Evolutionary conservation across 2,113 vertebrate species (phyloP).

Genomic region (Eublepharis macularius): DNA sequence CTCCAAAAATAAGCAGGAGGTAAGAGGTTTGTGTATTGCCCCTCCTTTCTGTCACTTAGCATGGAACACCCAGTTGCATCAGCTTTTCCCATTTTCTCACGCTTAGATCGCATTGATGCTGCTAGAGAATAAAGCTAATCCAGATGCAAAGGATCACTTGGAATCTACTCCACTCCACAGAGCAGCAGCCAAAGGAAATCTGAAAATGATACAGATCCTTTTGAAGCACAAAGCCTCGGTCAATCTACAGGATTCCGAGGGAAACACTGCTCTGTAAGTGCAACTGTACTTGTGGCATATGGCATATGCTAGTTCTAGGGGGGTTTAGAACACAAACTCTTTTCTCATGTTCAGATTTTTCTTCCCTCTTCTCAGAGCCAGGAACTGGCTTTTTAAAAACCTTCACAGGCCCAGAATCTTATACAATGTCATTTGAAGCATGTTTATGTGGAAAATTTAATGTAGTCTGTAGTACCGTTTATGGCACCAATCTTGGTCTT

Average conservation of each 20-base stretch:
- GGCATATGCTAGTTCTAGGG: slow-evolving; percentile 1
- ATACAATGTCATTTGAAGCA: not conserved
- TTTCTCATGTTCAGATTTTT: not conserved
- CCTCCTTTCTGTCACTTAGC: slow-evolving; percentile 1
- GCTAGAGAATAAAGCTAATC: slow-evolving; percentile 89
- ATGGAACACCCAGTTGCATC: not conserved
- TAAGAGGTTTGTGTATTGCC: slow-evolving; percentile 45
- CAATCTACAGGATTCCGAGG: slow-evolving; percentile 94
- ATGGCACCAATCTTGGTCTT: too few relatives aligned
- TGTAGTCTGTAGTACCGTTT: too few relatives aligned
- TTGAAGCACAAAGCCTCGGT: slow-evolving; percentile 90
- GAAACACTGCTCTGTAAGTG: slow-evolving; percentile 95
- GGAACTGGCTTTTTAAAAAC: not conserved
- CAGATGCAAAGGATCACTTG: slow-evolving; percentile 88
- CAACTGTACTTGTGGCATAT: not conserved
- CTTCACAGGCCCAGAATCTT: too few relatives aligned
- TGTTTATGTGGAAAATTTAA: too few relatives aligned
- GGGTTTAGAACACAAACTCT: accelerated
- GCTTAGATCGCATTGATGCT: slow-evolving; percentile 89
- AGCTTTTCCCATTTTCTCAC: not conserved
- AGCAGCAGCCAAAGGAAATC: slow-evolving; percentile 93
- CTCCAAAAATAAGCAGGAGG: slow-evolving; percentile 94
- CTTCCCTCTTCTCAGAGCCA: not conserved
- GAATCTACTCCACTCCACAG: slow-evolving; percentile 91
- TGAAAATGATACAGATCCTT: slow-evolving; percentile 91